Evolutionary conservation across 2,888 invertebrate species (phyloP).

Genomic region (Eilema depressum): DNA sequence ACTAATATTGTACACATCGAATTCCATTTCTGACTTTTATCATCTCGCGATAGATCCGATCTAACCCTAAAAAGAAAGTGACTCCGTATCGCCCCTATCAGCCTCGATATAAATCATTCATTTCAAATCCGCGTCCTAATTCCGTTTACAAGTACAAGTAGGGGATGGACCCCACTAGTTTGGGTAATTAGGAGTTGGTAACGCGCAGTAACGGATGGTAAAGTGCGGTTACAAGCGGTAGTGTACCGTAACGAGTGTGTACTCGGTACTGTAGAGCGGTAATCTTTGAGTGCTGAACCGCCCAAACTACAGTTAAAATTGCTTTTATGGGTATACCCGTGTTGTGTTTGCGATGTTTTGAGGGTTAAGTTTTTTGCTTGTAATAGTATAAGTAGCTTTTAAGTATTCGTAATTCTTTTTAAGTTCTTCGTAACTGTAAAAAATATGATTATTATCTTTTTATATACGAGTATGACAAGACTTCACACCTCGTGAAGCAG

Average conservation of each 20-base stretch:
- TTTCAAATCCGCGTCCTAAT: conserved; percentile 48
- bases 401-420: not conserved
- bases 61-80: conserved; percentile 30
- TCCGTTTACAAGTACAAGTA: conserved; percentile 38
- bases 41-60: conserved; percentile 4
- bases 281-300: conserved; percentile 38
- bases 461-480: too few relatives aligned
- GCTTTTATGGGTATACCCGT: conserved; percentile 27
- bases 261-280: conserved; percentile 28
- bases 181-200: conserved; percentile 54
- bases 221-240: conserved; percentile 43
- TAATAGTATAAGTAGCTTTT: not conserved
- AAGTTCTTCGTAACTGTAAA: not conserved
- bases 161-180: conserved; percentile 43
- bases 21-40: not conserved
- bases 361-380: not conserved
- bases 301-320: conserved; percentile 31
- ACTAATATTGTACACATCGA: not conserved
- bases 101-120: conserved; percentile 50
- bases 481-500: too few relatives aligned
- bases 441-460: too few relatives aligned
- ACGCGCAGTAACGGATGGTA: conserved; percentile 45
- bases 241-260: conserved; percentile 41
- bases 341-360: conserved; percentile 14
- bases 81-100: conserved; percentile 34